Evolutionary conservation across 1,140 invertebrate genomes (phyloP).

Genomic region (Leptinotarsa texana): DNA sequence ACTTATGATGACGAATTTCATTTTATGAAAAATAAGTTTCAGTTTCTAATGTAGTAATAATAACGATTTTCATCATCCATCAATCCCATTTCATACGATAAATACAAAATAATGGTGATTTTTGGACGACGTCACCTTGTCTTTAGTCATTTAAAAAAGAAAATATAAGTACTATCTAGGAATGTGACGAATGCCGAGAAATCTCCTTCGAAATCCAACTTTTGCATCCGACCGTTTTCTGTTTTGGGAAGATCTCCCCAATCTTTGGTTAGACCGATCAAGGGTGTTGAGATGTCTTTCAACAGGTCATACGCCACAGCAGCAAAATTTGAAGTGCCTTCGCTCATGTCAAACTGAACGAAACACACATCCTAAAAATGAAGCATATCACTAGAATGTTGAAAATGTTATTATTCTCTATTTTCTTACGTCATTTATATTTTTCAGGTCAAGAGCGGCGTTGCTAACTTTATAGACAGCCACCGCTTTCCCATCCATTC

Average conservation of each 20-base stretch:
- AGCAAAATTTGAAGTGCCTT: slow-evolving; percentile 54
- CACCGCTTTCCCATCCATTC: slow-evolving; percentile 59
- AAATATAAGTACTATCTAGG: slow-evolving; percentile 55
- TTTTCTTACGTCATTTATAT: slow-evolving; percentile 58
- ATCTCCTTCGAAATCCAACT: slow-evolving; percentile 62
- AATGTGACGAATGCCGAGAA: slow-evolving; percentile 61
- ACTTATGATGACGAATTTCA: too few relatives aligned
- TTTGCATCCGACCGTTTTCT: slow-evolving; percentile 54
- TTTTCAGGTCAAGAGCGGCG: slow-evolving; percentile 58
- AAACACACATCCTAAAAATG: slow-evolving; percentile 51
- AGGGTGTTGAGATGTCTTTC: slow-evolving; percentile 56
- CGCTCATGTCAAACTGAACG: slow-evolving; percentile 54
- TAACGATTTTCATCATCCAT: too few relatives aligned
- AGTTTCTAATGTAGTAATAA: too few relatives aligned
- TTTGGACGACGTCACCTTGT: too few relatives aligned
- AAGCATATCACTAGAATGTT: neutral
- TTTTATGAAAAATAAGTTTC: too few relatives aligned
- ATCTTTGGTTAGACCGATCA: slow-evolving; percentile 56
- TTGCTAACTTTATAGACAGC: slow-evolving; percentile 60
- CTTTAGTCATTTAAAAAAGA: slow-evolving; percentile 18
- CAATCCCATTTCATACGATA: too few relatives aligned
- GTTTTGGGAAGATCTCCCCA: slow-evolving; percentile 62
- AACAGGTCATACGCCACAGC: slow-evolving; percentile 58
- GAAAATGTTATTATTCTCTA: neutral
- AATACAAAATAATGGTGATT: too few relatives aligned